Evolutionary conservation across 2,113 vertebrate species (phyloP).

Genomic region (Protomyctophum bolini): DNA sequence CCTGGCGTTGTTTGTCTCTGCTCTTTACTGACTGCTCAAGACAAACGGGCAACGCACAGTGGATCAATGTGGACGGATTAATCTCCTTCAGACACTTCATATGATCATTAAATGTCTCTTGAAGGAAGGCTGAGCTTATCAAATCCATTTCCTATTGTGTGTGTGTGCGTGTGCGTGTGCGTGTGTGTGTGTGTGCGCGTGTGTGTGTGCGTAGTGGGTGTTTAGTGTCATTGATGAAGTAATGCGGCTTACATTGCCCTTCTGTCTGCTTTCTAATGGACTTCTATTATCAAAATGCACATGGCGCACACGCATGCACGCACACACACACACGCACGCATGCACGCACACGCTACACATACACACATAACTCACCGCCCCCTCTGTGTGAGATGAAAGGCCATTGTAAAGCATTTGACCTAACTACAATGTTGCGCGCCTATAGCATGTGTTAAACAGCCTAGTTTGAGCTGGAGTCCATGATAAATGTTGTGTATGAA

Average conservation of each 20-base stretch:
- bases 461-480: conserved; percentile 57
- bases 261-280: conserved; percentile 54
- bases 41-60: background rate
- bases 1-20: conserved; percentile 41
- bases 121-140: conserved; percentile 12
- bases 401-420: conserved; percentile 44
- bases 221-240: conserved; percentile 57
- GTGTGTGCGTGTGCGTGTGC: conserved; percentile 3
- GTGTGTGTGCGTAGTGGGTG: conserved; percentile 2
- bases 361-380: background rate
- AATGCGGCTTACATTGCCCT: conserved; percentile 40
- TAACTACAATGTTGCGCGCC: conserved; percentile 43
- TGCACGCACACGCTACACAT: background rate
- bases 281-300: conserved; percentile 56
- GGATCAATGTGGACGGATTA: conserved; percentile 28
- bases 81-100: conserved; percentile 32
- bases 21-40: background rate
- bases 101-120: conserved; percentile 46
- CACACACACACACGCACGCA: conserved; percentile 42
- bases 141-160: conserved; percentile 25
- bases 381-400: conserved; percentile 45
- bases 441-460: conserved; percentile 44
- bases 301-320: no score
- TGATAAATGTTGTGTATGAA: no score
- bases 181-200: conserved; percentile 7